phyloP scores from a whole-genome alignment of 2,113 vertebrate genomes.

The Rynchops niger region DNA sequence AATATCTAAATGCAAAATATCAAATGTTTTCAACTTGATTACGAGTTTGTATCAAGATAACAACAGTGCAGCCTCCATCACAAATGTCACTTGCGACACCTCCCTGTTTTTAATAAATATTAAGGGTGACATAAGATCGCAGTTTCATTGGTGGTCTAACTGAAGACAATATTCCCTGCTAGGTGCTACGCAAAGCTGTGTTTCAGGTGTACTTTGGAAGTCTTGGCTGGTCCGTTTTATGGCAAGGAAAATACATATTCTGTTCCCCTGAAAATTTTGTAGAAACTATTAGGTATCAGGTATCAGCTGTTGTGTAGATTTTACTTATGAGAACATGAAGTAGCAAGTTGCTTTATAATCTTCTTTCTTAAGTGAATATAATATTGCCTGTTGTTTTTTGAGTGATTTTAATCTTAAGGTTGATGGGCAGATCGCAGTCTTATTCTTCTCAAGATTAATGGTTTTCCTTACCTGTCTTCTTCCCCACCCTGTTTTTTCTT shows the following conservation, averaged over 20 bases:
- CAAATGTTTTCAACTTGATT: not conserved
- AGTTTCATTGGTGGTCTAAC: not conserved
- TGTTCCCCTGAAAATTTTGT: not conserved
- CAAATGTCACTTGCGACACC: not conserved
- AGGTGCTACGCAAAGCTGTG: not conserved
- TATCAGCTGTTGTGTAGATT: not conserved
- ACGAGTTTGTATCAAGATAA: not conserved
- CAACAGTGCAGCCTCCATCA: not conserved
- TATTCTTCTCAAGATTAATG: not conserved
- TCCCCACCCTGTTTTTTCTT: not conserved
- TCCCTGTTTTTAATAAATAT: not conserved
- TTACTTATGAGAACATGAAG: not conserved
- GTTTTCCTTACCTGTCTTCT: not conserved
- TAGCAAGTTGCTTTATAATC: not conserved
- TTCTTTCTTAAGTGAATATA: not conserved
- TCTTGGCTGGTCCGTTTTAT: not conserved
- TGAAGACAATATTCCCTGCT: not conserved
- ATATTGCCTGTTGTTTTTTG: not conserved
- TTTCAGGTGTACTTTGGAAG: not conserved
- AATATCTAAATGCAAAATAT: not conserved
- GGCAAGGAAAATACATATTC: not conserved
- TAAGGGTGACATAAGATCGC: not conserved
- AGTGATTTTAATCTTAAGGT: not conserved
- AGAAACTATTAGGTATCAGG: not conserved
- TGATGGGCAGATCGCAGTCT: not conserved